Conservation (phyloP, 2,888 invertebrate genomes). For the Antheraea assamensis region DNA sequence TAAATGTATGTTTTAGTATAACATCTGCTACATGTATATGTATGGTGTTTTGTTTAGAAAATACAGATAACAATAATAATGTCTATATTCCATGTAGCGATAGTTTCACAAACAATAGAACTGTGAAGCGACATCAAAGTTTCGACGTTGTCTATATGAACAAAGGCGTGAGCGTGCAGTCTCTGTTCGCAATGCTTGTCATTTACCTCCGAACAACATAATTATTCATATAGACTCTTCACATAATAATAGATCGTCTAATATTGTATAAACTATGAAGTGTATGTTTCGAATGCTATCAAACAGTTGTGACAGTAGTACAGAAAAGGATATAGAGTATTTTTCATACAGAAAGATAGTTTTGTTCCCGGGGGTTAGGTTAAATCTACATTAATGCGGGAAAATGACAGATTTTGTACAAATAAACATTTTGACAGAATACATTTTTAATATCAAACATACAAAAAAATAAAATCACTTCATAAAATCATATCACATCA, state of each 20-base stretch:
- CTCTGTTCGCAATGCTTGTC: conserved; percentile 16
- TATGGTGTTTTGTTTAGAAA: background rate
- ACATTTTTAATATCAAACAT: background rate
- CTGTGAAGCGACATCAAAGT: conserved; percentile 26
- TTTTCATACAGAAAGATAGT: too few species aligned
- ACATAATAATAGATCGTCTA: background rate
- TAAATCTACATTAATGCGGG: too few species aligned
- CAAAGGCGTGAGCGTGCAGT: conserved; percentile 30
- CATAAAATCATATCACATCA: background rate
- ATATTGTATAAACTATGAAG: background rate
- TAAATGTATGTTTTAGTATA: background rate
- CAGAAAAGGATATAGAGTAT: too few species aligned
- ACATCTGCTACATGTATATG: too few species aligned
- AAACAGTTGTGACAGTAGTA: background rate
- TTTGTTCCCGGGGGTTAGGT: too few species aligned
- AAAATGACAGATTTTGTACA: too few species aligned
- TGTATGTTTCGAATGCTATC: background rate
- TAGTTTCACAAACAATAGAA: conserved; percentile 20
- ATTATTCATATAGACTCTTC: background rate
- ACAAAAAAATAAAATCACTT: background rate
- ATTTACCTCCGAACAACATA: conserved; percentile 1
- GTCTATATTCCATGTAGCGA: conserved; percentile 20
- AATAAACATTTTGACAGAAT: background rate
- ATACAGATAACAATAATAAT: conserved; percentile 4
- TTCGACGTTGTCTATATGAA: conserved; percentile 28